Evolutionary conservation across 2,113 vertebrate species (phyloP).

Genomic region (Nestor notabilis): DNA sequence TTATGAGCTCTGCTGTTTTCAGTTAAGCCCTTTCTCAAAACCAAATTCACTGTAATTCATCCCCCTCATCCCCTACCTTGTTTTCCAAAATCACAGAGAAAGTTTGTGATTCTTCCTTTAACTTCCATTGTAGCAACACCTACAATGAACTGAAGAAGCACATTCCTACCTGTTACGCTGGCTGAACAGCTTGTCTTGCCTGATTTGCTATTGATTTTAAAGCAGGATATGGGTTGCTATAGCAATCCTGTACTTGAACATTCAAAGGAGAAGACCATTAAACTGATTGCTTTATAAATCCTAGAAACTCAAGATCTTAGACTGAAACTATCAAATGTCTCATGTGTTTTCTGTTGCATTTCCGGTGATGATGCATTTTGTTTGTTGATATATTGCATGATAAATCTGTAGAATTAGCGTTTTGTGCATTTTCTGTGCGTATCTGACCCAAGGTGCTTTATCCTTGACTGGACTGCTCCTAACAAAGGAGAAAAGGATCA

Average conservation of each 20-base stretch:
- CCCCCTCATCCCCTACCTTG: neutral
- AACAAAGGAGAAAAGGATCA: constrained; percentile 54
- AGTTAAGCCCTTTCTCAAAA: neutral
- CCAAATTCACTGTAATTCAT: neutral
- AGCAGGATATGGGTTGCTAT: constrained; percentile 18
- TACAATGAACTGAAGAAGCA: neutral
- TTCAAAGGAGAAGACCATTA: neutral
- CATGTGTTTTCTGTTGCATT: neutral
- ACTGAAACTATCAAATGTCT: neutral
- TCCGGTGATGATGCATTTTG: neutral
- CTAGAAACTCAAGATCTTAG: neutral
- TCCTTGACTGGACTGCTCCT: neutral
- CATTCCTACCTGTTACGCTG: neutral
- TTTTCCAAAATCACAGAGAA: neutral
- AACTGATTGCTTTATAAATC: neutral
- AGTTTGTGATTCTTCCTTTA: neutral
- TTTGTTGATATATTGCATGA: neutral
- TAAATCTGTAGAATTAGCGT: neutral
- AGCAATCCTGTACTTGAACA: constrained; percentile 8
- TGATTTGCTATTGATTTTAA: constrained; percentile 56
- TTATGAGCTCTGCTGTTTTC: neutral
- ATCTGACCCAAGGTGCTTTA: neutral
- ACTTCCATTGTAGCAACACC: neutral
- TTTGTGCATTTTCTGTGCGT: neutral
- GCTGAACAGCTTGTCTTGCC: constrained; percentile 39